Evolutionary conservation across 2,888 invertebrate species (phyloP).

Genomic region (Epinotia ramella): DNA sequence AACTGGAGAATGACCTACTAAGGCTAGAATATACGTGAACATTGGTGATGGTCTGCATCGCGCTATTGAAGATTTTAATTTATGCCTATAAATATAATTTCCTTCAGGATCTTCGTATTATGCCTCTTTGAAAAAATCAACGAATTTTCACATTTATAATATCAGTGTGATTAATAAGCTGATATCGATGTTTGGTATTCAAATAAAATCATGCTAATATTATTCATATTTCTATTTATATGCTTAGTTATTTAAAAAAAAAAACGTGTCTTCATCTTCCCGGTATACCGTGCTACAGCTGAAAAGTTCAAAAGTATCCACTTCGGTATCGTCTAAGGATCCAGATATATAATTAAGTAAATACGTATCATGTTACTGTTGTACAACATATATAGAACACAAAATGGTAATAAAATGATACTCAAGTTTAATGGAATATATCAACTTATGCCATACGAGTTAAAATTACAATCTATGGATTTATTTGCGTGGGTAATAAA

Average conservation of each 20-base stretch:
- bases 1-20: no score
- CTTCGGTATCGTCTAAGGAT: neutral
- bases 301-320: neutral
- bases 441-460: neutral
- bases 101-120: no score
- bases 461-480: neutral
- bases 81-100: no score
- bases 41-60: no score
- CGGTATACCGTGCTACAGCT: neutral
- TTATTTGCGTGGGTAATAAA: constrained; percentile 5
- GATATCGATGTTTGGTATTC: constrained; percentile 62
- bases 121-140: no score
- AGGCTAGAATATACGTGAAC: no score
- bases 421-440: constrained; percentile 7
- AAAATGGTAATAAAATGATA: constrained; percentile 16
- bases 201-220: constrained; percentile 46
- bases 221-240: constrained; percentile 26
- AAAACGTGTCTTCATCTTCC: neutral
- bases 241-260: constrained; percentile 4
- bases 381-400: constrained; percentile 2
- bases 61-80: no score
- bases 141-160: no score
- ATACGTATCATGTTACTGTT: constrained; percentile 3
- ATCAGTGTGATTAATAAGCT: constrained; percentile 70
- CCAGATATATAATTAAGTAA: neutral